Conservation (phyloP, 2,888 invertebrate species). For the Andrena minutula region DNA sequence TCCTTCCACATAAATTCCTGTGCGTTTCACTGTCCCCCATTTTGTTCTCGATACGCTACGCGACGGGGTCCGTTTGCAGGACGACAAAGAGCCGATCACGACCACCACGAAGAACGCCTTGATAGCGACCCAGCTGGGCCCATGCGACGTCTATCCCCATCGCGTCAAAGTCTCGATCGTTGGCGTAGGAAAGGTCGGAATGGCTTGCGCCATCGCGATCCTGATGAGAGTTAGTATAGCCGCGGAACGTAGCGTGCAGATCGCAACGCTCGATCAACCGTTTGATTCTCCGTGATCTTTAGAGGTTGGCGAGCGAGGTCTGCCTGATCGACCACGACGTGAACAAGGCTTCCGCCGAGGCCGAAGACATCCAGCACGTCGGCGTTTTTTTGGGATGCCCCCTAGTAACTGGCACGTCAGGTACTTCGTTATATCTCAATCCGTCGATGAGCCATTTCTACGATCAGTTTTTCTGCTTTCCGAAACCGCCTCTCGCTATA, state of each 20-base stretch:
- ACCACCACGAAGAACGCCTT: conserved; percentile 80
- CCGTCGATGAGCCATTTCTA: neutral
- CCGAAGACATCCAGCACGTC: conserved; percentile 88
- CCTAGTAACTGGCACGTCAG: conserved; percentile 83
- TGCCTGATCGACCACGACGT: conserved; percentile 86
- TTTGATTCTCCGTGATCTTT: conserved; percentile 62
- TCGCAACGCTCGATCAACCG: conserved; percentile 54
- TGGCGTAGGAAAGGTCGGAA: conserved; percentile 86
- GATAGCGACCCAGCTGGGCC: conserved; percentile 77
- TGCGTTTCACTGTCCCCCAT: neutral
- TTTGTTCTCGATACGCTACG: neutral
- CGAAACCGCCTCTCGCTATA: neutral
- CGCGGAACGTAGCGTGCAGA: conserved; percentile 1
- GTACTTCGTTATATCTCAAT: conserved; percentile 43
- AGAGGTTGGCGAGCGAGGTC: conserved; percentile 86
- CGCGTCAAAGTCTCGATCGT: conserved; percentile 79
- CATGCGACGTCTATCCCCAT: conserved; percentile 77
- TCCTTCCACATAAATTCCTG: neutral
- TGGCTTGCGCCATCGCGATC: conserved; percentile 86
- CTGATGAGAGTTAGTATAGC: conserved; percentile 85
- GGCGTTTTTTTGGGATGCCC: conserved; percentile 86
- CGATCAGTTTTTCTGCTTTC: neutral
- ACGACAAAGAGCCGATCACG: conserved; percentile 69
- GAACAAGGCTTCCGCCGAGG: conserved; percentile 86
- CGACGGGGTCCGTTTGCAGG: conserved; percentile 42